Base-by-base conservation (phyloP, 2,888 invertebrate species). In the Drosophila macrothrix region DNA sequence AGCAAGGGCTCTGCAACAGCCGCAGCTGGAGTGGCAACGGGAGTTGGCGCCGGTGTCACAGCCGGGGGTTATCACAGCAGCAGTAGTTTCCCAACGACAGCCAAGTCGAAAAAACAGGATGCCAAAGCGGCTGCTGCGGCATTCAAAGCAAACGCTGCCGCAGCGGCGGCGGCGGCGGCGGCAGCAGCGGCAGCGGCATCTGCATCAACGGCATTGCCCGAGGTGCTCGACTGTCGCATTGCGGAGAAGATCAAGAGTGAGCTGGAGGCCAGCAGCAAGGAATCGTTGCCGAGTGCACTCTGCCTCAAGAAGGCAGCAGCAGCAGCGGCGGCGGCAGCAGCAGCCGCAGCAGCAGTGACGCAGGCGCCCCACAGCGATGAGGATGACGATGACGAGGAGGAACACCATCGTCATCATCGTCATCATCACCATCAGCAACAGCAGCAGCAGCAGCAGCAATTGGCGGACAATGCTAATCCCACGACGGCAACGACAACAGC, bases 241-340 rank as follows among this genome's bases (percentile, higher is more conserved):
- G 93, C 93, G 16, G 93, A 93, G 81, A 93, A 93, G 80, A 93
- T 93, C 65, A 93, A 93, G 72, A 93, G 92, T 74, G 93, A 93
- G 65, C 75, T 93, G 67, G 93, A 92, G 73, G 93, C 92, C 5
- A 88, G 88, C n/a, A 84, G 88, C 54, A 91, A 92, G 69, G 92
- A 90, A 55, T 74, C 91, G 1, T 67, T 88, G 55, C 84, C 80
- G 19, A 92, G 69, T 73, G 91, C 88, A 1, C 60, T 92, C 49
- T 92, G 92, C 73, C 82, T 92, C 28, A 90, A 90, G 60, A 90
- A 92, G 39, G 84, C 74, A 67, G 92, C 76, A 41, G 88, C 65
- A 60, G 82, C 75, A 54, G 88, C 73, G 4, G 74, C 72, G 0
- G 76, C 75, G 0, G 86, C 81, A 39, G 71, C 81, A 39, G 71